Conservation (phyloP, 2,888 invertebrate genomes). For the Chrysotoxum bicinctum region DNA sequence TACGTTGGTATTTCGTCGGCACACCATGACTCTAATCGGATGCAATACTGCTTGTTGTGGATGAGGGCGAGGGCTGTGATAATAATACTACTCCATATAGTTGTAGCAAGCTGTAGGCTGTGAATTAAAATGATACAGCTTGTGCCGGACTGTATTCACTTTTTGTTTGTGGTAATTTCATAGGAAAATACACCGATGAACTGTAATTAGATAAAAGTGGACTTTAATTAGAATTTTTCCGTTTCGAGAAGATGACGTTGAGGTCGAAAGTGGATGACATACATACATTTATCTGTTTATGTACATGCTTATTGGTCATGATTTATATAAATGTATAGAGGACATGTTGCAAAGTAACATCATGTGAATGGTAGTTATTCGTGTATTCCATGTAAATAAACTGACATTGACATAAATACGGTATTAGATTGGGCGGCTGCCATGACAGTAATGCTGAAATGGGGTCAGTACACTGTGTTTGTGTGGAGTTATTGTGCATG, state of each 20-base stretch:
- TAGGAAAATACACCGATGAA: constrained; percentile 43
- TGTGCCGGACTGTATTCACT: constrained; percentile 25
- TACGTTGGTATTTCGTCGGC: constrained; percentile 10
- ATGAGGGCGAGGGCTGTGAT: constrained; percentile 39
- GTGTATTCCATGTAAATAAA: constrained; percentile 13
- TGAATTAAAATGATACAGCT: constrained; percentile 17
- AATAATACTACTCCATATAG: neutral
- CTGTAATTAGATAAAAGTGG: constrained; percentile 38
- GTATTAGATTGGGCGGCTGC: neutral
- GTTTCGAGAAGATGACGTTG: constrained; percentile 36
- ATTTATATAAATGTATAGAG: constrained; percentile 41
- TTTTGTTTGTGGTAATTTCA: constrained; percentile 39
- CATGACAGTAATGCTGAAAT: neutral
- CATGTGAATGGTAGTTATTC: constrained; percentile 4
- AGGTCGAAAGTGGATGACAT: constrained; percentile 42
- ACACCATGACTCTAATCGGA: constrained; percentile 17
- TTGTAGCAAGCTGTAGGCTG: neutral
- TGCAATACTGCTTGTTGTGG: constrained; percentile 1
- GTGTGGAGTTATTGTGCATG: neutral
- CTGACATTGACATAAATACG: constrained; percentile 27
- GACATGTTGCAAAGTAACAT: constrained; percentile 29
- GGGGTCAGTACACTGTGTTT: neutral
- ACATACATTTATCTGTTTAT: neutral
- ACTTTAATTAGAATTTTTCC: constrained; percentile 44
- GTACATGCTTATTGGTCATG: constrained; percentile 41